Conservation (phyloP, 2,113 vertebrate species). For the Columba janthina region DNA sequence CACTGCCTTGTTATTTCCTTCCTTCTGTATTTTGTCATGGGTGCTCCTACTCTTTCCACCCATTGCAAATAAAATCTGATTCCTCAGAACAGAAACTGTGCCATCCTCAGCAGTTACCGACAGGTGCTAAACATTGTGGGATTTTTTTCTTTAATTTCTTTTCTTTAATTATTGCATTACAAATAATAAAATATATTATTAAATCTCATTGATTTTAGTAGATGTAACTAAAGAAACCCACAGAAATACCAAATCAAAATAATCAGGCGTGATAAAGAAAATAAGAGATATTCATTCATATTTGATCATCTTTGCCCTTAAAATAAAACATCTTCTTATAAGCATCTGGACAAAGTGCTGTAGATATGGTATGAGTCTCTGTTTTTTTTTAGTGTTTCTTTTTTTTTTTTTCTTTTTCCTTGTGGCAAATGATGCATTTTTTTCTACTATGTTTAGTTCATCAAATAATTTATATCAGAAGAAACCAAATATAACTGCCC, state of each 20-base stretch:
- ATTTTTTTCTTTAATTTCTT: background rate
- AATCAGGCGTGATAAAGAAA: background rate
- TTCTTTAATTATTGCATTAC: background rate
- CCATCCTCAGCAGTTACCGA: background rate
- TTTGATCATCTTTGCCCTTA: background rate
- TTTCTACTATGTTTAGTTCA: background rate
- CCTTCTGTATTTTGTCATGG: background rate
- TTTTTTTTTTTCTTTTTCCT: background rate
- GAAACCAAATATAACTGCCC: constrained; percentile 8
- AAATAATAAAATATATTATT: background rate
- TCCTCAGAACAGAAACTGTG: background rate
- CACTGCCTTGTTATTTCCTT: background rate
- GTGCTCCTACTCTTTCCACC: background rate
- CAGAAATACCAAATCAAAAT: background rate
- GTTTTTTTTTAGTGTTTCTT: too few species aligned
- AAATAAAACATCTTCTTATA: background rate
- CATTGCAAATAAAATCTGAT: background rate
- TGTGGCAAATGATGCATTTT: background rate
- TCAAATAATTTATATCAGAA: background rate
- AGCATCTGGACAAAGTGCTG: background rate
- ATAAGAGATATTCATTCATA: background rate
- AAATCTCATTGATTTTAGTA: background rate
- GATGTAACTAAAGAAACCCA: background rate
- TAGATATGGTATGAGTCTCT: background rate
- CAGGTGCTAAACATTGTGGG: background rate